Conservation (phyloP, 2,797 vertebrate species). For the Schizopygopsis malacanthus region DNA sequence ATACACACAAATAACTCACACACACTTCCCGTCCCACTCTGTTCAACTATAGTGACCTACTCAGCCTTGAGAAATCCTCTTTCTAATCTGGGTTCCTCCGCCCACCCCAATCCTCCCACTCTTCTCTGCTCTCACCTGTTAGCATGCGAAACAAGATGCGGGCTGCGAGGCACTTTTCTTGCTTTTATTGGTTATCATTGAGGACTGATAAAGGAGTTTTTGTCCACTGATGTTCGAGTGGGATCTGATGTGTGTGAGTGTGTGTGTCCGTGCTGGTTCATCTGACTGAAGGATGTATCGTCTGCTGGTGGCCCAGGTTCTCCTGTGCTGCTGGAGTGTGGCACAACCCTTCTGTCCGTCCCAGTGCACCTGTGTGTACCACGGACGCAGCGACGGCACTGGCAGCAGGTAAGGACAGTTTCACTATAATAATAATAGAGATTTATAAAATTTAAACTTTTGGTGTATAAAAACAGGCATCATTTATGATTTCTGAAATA, state of each 20-base stretch:
- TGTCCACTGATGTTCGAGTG: not conserved
- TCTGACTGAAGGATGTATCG: slow-evolving; percentile 54
- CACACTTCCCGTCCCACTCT: slow-evolving; percentile 24
- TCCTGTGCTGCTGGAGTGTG: slow-evolving; percentile 77
- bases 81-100: slow-evolving; percentile 68
- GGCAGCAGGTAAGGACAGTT: slow-evolving; percentile 83
- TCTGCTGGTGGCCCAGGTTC: slow-evolving; percentile 77
- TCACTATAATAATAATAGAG: not conserved
- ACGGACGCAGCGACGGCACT: slow-evolving; percentile 82
- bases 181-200: slow-evolving; percentile 15
- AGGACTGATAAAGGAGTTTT: slow-evolving; percentile 3
- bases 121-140: slow-evolving; percentile 67
- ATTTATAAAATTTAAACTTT: not conserved
- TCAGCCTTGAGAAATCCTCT: slow-evolving; percentile 73
- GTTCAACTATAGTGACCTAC: slow-evolving; percentile 67
- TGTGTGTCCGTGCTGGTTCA: slow-evolving; percentile 17
- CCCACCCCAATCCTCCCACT: slow-evolving; percentile 15
- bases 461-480: too few species aligned
- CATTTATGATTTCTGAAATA: not conserved
- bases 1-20: slow-evolving; percentile 30
- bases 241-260: slow-evolving; percentile 40
- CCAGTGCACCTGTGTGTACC: slow-evolving; percentile 89
- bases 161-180: slow-evolving; percentile 42
- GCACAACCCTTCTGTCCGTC: slow-evolving; percentile 86
- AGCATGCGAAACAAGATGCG: slow-evolving; percentile 50